A percentile compares a stretch with the other conserved stretches of the same genome.
These are phyloP conservation scores for Petrocephalus sullivani DNA, from an alignment of 2,797 vertebrate genomes.

Conservation along the genomic window DNA sequence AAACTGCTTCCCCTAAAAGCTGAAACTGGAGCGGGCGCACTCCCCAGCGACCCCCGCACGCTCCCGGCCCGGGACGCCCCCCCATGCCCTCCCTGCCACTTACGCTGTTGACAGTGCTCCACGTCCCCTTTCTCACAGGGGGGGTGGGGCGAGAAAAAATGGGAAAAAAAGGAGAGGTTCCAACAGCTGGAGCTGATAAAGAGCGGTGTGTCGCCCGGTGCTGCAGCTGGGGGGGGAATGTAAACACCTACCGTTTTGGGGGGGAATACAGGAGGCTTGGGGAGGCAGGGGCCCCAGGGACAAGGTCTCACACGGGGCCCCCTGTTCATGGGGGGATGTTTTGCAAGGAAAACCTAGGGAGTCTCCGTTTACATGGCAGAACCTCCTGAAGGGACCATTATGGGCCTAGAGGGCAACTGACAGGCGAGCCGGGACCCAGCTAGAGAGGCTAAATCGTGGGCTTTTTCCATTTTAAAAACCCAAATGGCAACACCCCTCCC, in stretches of 20 bases:
- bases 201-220: not conserved
- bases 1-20: conserved; percentile 62
- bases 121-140: not conserved
- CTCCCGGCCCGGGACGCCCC: not conserved
- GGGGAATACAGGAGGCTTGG: not conserved
- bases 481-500: conserved; percentile 25
- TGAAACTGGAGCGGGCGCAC: conserved; percentile 53
- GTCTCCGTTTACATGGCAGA: not conserved
- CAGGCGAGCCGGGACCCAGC: not conserved
- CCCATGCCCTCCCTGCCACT: not conserved
- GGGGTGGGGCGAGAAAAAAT: not conserved
- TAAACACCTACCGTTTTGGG: not conserved
- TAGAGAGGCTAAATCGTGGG: conserved; percentile 19
- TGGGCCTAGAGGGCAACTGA: not conserved
- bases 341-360: not conserved
- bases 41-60: conserved; percentile 37
- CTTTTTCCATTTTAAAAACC: conserved; percentile 31
- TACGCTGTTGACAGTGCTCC: not conserved
- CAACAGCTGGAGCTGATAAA: conserved; percentile 8
- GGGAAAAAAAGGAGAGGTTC: not conserved
- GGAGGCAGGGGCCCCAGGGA: not conserved
- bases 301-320: not conserved
- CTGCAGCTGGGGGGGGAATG: not conserved
- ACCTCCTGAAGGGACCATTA: not conserved
- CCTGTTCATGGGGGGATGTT: not conserved